phyloP scores from a whole-genome alignment of 2,797 vertebrate genomes.

The Centroberyx gerrardi region DNA sequence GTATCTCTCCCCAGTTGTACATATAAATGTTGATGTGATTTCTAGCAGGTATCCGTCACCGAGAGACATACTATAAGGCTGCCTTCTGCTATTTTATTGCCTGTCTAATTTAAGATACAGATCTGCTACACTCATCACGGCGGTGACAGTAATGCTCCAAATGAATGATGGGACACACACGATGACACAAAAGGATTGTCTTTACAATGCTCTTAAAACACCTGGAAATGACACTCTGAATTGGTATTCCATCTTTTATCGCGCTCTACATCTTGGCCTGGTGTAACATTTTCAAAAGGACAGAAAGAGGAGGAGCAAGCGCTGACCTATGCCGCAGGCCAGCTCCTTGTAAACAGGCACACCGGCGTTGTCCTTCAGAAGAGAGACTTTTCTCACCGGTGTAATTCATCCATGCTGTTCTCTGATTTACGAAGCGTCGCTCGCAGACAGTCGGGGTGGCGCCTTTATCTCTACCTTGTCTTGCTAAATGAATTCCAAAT shows the following conservation, averaged over 20 bases:
- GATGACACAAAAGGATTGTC: constrained; percentile 9
- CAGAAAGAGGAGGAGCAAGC: constrained; percentile 53
- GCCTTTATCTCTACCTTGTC: constrained; percentile 81
- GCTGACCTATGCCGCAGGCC: constrained; percentile 72
- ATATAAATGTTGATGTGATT: constrained; percentile 41
- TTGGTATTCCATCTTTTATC: constrained; percentile 24
- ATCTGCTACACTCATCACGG: not conserved
- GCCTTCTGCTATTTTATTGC: constrained; percentile 18
- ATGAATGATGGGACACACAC: constrained; percentile 10
- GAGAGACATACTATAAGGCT: not conserved
- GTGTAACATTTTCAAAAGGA: constrained; percentile 71
- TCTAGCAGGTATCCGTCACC: constrained; percentile 33
- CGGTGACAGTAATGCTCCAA: not conserved
- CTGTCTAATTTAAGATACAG: not conserved
- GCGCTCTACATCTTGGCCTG: constrained; percentile 22
- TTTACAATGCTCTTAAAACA: constrained; percentile 7
- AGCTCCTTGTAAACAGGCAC: constrained; percentile 77
- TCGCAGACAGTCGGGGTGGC: constrained; percentile 65
- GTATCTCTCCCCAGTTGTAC: constrained; percentile 3
- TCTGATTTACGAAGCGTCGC: constrained; percentile 78
- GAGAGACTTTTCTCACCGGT: constrained; percentile 65
- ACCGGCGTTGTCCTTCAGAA: constrained; percentile 76
- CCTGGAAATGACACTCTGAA: constrained; percentile 27
- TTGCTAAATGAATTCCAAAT: constrained; percentile 84
- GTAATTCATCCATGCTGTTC: constrained; percentile 71